A percentile compares a stretch with the other conserved stretches of the same genome.
Conservation (phyloP, 2,113 vertebrate genomes). For the Martes martes region DNA sequence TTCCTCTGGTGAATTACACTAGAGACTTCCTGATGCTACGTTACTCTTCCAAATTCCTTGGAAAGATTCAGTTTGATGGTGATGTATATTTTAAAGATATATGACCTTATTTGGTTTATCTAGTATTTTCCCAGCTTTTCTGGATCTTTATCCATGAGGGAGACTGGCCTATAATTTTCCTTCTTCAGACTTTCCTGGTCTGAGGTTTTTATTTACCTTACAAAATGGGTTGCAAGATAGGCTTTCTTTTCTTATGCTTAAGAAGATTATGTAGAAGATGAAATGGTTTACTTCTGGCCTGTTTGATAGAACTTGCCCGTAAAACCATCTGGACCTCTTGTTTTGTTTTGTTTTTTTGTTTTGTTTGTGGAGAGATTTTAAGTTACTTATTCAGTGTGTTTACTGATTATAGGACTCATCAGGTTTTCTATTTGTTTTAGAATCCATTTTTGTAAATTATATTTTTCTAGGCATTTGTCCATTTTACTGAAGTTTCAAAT, state of each 20-base stretch:
- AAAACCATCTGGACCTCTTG: not conserved
- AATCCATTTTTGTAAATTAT: not conserved
- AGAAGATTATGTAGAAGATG: not conserved
- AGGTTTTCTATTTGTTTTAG: not conserved
- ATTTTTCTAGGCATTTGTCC: not conserved
- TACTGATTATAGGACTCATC: not conserved
- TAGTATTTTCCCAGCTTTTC: not conserved
- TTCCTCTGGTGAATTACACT: not conserved
- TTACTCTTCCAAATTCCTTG: conserved; percentile 7
- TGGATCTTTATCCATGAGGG: not conserved
- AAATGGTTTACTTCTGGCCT: not conserved
- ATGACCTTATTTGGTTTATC: not conserved
- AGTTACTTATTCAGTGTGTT: not conserved
- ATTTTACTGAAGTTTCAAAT: not conserved
- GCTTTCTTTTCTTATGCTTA: not conserved
- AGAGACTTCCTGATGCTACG: not conserved
- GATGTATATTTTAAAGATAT: not conserved
- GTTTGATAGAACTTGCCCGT: not conserved
- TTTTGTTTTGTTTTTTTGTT: not conserved
- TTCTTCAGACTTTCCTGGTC: not conserved
- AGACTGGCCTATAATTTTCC: conserved; percentile 3
- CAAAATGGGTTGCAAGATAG: not conserved
- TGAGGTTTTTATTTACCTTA: conserved; percentile 12
- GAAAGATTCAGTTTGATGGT: not conserved
- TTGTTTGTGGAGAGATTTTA: not conserved